Base-by-base conservation (phyloP, 1,140 invertebrate genomes). In the Harpegnathos saltator region DNA sequence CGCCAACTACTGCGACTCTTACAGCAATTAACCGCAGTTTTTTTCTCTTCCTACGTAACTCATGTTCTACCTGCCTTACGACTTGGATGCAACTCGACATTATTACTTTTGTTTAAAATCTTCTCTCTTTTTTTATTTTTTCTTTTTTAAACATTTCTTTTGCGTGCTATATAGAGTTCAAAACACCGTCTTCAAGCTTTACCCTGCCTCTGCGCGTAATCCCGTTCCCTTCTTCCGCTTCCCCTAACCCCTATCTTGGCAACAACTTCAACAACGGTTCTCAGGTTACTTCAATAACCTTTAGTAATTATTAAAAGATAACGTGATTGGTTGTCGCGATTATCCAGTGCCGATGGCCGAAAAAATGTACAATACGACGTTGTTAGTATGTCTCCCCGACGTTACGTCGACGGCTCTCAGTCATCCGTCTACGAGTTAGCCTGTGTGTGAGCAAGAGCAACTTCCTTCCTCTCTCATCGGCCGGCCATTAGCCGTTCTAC, bases 281-380 rank as follows among this genome's bases (percentile, higher is more conserved):
- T 33, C 29, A 33, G n/a, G 88, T 89, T 91, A 61, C 29, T 84
- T 88, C 82, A 81, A 62, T 85, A 85, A 87, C 65, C 85, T 86
- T 90, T 90, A 89, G 84, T 91, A 92, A 82, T 92, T 92, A 92
- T 92, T 93, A 92, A 92, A 92, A 92, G 89, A 92, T 93, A 94
- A 94, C 91, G 89, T 94, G 93, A 94, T 94, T 94, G 93, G 93
- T 93, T 94, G 88, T 94, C 94, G 93, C 93, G 92, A 44, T 44
- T 94, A 66, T 77, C 48, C 91, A 90, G 87, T 92, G 90, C 87
- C 91, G 81, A 89, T 88, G 84, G 84, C 74, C 84, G 22, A 71
- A 89, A 44, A 86, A 89, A 86, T 84, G 72, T 89, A 77, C 82
- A 78, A 82, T 84, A 89, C 66, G 38, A 82, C 66, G 9, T 84